Evolutionary conservation across 2,113 vertebrate species (phyloP).

Genomic region (Monopterus albus): DNA sequence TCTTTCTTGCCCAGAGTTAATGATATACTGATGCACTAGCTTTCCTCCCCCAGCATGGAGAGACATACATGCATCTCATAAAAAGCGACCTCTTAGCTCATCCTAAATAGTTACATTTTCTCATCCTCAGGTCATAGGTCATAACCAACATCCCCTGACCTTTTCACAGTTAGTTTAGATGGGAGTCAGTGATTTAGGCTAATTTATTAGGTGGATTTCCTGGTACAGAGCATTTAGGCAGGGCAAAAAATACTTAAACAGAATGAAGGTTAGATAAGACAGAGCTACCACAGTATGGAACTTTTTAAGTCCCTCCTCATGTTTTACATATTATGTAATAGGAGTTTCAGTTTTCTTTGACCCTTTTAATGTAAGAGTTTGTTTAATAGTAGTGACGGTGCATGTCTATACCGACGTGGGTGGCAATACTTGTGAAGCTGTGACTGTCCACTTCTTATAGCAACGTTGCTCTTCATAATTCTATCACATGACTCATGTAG

Average conservation of each 20-base stretch:
- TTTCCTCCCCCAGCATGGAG: conserved; percentile 87
- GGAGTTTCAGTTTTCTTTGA: conserved; percentile 46
- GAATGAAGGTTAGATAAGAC: conserved; percentile 15
- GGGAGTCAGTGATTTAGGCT: conserved; percentile 43
- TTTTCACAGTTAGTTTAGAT: conserved; percentile 77
- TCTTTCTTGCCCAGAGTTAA: conserved; percentile 90
- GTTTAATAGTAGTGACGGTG: conserved; percentile 1
- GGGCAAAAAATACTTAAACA: not conserved
- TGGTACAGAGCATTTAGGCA: not conserved
- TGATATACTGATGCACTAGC: conserved; percentile 91
- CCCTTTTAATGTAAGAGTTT: conserved; percentile 55
- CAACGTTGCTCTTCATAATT: conserved; percentile 44
- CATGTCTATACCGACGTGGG: conserved; percentile 44
- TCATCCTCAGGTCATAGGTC: conserved; percentile 91
- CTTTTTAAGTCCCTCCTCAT: conserved; percentile 9
- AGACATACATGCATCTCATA: conserved; percentile 88
- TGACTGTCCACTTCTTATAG: conserved; percentile 44
- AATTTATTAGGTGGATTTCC: conserved; percentile 35
- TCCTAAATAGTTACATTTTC: conserved; percentile 94
- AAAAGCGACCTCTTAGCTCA: conserved; percentile 89
- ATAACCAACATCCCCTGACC: conserved; percentile 88
- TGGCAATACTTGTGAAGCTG: conserved; percentile 41
- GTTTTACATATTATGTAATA: conserved; percentile 46
- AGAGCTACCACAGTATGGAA: conserved; percentile 9
- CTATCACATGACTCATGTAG: conserved; percentile 51